Base-by-base conservation (phyloP, 1,140 invertebrate species). In the Panonychus citri region DNA sequence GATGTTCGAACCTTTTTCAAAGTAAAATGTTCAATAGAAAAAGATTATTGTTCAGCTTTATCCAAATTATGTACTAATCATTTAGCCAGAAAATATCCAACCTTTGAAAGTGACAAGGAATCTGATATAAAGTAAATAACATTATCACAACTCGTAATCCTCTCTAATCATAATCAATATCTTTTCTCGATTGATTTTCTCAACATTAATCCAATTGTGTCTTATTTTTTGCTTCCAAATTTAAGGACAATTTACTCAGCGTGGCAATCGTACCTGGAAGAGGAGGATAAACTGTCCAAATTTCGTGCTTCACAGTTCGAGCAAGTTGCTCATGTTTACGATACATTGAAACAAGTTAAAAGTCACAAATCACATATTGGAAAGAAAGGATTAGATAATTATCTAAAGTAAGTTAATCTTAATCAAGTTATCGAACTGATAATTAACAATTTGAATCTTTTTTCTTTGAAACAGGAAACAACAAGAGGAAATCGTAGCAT, bases 321-420 rank as follows among this genome's bases (percentile, higher is more conserved):
- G 88, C 88, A 7, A 82, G 90, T 17, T 87, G 94, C 72, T 81
- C 91, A 21, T 90, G 90, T 68, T 83, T 88, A 66, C 83, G 91
- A 67, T 83, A 88, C 69, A 86, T 93, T 59, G 19, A 95, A 94
- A 73, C 71, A 77, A 21, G 72, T 93, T 5, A 77, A 81, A 52
- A 74, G 80, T 54, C 81, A 83, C 64, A 94, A 95, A 75, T 64
- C 87, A 39, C 79, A 82, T 64, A 78, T 82, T 59, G 76, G 83
- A 25, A 91, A 88, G 73, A 91, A 88, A 55, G 59, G 24, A 56
- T 27, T 59, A 43, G 57, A 56, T 40, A 39, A 39, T 28, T 43
- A 62, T 56, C 27, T 60, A 5, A 61, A 60, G 59, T 61, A 28
- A 21, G 53, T 54, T 17, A 40, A 17, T 40, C 39, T 8, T 1